Evolutionary conservation across 2,888 invertebrate genomes (phyloP).

Genomic region (Lagria hirta): DNA sequence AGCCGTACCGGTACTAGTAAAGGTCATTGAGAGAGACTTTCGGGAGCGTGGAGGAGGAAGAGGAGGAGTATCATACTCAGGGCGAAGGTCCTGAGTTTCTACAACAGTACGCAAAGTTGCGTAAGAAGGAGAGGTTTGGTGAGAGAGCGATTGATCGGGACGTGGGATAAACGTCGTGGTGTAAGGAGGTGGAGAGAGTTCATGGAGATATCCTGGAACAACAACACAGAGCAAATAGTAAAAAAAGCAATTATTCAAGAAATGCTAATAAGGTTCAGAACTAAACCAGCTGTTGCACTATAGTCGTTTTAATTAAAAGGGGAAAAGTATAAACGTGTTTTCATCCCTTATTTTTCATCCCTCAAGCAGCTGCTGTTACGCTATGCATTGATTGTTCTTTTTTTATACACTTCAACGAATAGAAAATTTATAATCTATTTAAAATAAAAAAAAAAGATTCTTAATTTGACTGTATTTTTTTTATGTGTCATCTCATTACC

Average conservation of each 20-base stretch:
- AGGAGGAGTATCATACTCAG: conserved; percentile 48
- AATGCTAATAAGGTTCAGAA: not conserved
- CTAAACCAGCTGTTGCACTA: conserved; percentile 43
- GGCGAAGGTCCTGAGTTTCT: conserved; percentile 51
- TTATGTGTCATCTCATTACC: too few relatives aligned
- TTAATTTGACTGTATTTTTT: too few relatives aligned
- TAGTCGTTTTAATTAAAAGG: conserved; percentile 49
- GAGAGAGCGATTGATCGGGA: conserved; percentile 57
- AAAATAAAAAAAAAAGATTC: too few relatives aligned
- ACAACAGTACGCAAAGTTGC: conserved; percentile 59
- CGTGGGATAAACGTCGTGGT: conserved; percentile 74
- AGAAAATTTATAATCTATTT: too few relatives aligned
- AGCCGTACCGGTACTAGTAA: conserved; percentile 82
- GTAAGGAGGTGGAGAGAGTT: conserved; percentile 75
- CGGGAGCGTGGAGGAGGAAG: conserved; percentile 48
- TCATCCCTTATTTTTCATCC: too few relatives aligned
- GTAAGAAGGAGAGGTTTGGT: conserved; percentile 56
- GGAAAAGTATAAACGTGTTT: too few relatives aligned
- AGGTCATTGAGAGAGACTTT: conserved; percentile 80
- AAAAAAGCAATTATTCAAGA: too few relatives aligned
- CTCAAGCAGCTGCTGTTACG: too few relatives aligned
- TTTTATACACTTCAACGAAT: too few relatives aligned
- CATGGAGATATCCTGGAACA: conserved; percentile 73
- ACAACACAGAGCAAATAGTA: conserved; percentile 35
- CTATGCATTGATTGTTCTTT: too few relatives aligned